Evolutionary conservation across 2,888 invertebrate genomes (phyloP).

Genomic region (Iphiclides podalirius): DNA sequence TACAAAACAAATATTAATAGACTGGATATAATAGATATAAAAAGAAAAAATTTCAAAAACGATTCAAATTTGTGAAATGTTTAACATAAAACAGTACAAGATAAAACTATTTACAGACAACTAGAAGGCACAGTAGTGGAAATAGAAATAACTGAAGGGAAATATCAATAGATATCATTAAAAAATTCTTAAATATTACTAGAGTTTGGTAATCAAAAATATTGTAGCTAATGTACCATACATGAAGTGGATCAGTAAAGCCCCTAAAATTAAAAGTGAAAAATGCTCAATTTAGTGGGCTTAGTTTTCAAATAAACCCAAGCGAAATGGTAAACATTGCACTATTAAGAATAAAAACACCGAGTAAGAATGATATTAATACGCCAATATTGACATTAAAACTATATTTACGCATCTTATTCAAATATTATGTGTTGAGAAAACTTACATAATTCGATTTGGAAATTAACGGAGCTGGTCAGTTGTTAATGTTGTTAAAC

Average conservation of each 20-base stretch:
- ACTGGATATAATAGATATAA: too few relatives aligned
- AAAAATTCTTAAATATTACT: background rate
- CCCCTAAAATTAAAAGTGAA: background rate
- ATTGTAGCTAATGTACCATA: slow-evolving; percentile 5
- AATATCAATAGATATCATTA: slow-evolving; percentile 11
- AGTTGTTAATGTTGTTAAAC: slow-evolving; percentile 39
- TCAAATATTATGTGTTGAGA: slow-evolving; percentile 45
- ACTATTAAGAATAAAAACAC: slow-evolving; percentile 43
- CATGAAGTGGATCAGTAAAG: slow-evolving; percentile 2
- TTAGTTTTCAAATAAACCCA: slow-evolving; percentile 26
- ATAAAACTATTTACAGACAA: slow-evolving; percentile 63
- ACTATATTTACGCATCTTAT: slow-evolving; percentile 42
- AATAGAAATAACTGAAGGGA: slow-evolving; percentile 28
- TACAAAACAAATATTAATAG: too few relatives aligned
- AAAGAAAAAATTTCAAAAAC: too few relatives aligned
- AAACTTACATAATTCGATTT: slow-evolving; percentile 48
- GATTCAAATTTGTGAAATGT: too few relatives aligned
- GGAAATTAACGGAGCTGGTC: slow-evolving; percentile 45
- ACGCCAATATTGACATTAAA: slow-evolving; percentile 50
- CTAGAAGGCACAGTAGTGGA: slow-evolving; percentile 76
- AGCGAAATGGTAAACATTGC: slow-evolving; percentile 33
- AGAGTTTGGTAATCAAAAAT: slow-evolving; percentile 7
- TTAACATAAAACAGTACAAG: slow-evolving; percentile 23
- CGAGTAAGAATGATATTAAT: slow-evolving; percentile 40
- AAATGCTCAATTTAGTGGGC: slow-evolving; percentile 8